Base-by-base conservation (phyloP, 1,140 invertebrate species). In the Monomorium pharaonis region DNA sequence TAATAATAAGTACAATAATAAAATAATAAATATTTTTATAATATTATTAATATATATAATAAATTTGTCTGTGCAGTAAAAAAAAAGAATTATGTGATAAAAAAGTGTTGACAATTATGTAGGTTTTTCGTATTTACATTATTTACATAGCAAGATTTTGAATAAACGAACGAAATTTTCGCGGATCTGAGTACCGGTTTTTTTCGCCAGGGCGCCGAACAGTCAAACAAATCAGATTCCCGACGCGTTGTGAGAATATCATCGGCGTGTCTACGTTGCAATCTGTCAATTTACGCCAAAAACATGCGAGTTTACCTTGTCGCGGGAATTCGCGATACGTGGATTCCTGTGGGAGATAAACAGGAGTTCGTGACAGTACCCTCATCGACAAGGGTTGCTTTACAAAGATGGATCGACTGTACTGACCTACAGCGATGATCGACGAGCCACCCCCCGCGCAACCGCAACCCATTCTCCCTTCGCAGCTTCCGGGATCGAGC, bases 371-470 rank as follows among this genome's bases (percentile, higher is more conserved):
- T 88, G 88, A 89, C 86, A 85, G 83, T 54, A 67, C 51, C 72
- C 80, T 80, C 86, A 88, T 88, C 88, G 83, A 81, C 74, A 72
- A 54, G 88, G 21, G 27, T 80, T 51, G 60, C 75, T 86, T 75
- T 89, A 88, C 86, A 85, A 89, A 89, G 88, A 89, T 78, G 44
- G 83, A 89, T 89, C 88, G 88, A 67, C 63, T 63, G 24, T 27
- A 37, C 44, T 58, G 60, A 78, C 51, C 75, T 65, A 58, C 83
- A 49, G 74, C 18, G 54, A 89, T 89, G 86, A 89, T 88, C 86
- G 74, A 89, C 83, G 88, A 89, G 74, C 80, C 37, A 7, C 54
- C 60, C 16, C n/a, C n/a, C n/a, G n/a, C 4, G 14, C 37, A 30
- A 49, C 56, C 54, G 27, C 80, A 67, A 21, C 49, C 42, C 72